These are phyloP conservation scores for Lagenorhynchus albirostris DNA, from an alignment of 2,113 vertebrate genomes.

Conservation along the genomic window DNA sequence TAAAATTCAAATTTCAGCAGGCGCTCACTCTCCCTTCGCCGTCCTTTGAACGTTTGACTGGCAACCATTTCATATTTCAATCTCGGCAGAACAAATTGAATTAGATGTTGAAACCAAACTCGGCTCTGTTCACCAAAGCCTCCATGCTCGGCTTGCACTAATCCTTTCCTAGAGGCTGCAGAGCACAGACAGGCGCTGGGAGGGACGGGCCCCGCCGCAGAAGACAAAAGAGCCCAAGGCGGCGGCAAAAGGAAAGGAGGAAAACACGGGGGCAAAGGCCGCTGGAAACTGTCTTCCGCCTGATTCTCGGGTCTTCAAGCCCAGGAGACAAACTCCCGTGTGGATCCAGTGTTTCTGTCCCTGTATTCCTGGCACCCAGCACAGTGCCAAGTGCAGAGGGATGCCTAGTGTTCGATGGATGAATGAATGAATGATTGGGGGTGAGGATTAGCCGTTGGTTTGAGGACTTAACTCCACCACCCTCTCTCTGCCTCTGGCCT, in stretches of 20 bases:
- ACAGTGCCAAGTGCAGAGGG: not conserved
- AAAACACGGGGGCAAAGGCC: accelerated
- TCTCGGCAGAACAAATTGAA: slow-evolving; percentile 90
- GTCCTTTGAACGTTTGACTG: slow-evolving; percentile 84
- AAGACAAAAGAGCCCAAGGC: slow-evolving; percentile 8
- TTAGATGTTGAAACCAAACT: slow-evolving; percentile 86
- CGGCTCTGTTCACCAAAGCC: slow-evolving; percentile 82
- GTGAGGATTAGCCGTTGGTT: not conserved
- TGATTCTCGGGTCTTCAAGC: not conserved
- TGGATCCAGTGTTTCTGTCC: not conserved
- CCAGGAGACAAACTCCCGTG: not conserved
- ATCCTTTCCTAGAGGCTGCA: slow-evolving; percentile 72
- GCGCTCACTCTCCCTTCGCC: slow-evolving; percentile 48
- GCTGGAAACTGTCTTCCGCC: not conserved
- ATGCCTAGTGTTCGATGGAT: not conserved
- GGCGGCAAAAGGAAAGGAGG: not conserved
- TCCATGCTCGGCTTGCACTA: slow-evolving; percentile 78
- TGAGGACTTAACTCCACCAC: too few relatives aligned
- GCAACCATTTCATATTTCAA: slow-evolving; percentile 88
- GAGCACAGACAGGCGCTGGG: slow-evolving; percentile 61
- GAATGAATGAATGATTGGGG: not conserved
- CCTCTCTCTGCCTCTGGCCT: not conserved
- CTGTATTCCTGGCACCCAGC: not conserved
- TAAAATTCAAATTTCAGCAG: slow-evolving; percentile 83
- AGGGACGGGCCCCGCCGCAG: slow-evolving; percentile 46